phyloP scores from a whole-genome alignment of 2,113 vertebrate genomes.

The Carassius auratus region DNA sequence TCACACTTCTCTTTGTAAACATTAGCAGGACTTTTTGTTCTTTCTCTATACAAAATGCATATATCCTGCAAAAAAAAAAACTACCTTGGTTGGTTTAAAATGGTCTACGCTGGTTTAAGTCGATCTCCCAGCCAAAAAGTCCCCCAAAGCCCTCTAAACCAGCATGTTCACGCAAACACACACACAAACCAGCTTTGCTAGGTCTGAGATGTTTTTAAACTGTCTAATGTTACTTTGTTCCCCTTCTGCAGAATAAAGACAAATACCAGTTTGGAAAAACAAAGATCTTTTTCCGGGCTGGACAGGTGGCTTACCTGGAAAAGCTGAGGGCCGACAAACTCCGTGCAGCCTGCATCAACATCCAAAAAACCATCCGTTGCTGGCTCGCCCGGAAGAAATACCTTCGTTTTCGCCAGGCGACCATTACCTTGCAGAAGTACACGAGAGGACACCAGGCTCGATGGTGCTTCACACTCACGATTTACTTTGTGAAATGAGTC shows the following conservation, averaged over 20 bases:
- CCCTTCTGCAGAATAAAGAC: slow-evolving; percentile 81
- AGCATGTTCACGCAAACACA: not conserved
- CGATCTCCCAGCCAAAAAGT: not conserved
- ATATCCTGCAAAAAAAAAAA: not conserved
- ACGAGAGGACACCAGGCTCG: slow-evolving; percentile 89
- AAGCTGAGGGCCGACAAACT: slow-evolving; percentile 93
- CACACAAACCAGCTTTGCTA: not conserved
- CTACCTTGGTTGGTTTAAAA: not conserved
- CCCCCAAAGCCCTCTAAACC: not conserved
- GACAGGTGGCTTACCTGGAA: slow-evolving; percentile 96
- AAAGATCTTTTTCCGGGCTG: slow-evolving; percentile 98
- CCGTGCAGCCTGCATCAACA: slow-evolving; percentile 86
- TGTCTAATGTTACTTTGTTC: not conserved
- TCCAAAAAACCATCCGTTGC: slow-evolving; percentile 95
- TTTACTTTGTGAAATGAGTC: not conserved
- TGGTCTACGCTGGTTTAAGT: not conserved
- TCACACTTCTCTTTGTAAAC: not conserved
- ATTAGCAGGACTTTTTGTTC: not conserved
- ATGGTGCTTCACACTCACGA: slow-evolving; percentile 75
- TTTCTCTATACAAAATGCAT: too few species aligned
- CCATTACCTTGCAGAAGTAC: slow-evolving; percentile 86
- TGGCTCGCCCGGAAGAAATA: slow-evolving; percentile 92
- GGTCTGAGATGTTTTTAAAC: not conserved
- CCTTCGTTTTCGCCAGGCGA: slow-evolving; percentile 83
- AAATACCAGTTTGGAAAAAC: slow-evolving; percentile 97